These are phyloP conservation scores for Nematostella vectensis DNA, from an alignment of 92 coral and sea anemone species.

Conservation along the genomic window DNA sequence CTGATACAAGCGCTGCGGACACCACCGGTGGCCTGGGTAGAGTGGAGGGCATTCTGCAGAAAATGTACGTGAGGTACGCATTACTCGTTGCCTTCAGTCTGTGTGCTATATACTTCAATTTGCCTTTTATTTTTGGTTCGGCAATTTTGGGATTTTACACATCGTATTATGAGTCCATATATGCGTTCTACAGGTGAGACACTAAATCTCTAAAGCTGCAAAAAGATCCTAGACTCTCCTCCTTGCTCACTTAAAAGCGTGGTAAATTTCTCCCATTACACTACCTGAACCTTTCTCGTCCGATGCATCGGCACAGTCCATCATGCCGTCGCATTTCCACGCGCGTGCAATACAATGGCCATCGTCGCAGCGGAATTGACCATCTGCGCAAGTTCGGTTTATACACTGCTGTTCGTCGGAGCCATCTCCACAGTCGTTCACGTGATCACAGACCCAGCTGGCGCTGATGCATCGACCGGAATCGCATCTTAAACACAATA, in stretches of 20 bases:
- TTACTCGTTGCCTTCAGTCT: background rate
- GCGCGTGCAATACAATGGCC: slow-evolving; percentile 55
- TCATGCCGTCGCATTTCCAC: slow-evolving; percentile 80
- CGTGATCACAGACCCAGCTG: slow-evolving; percentile 40
- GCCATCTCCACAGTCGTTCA: slow-evolving; percentile 40
- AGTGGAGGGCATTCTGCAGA: slow-evolving; percentile 47
- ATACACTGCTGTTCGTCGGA: slow-evolving; percentile 40
- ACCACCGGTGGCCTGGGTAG: slow-evolving; percentile 30
- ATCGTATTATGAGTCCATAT: too few species aligned
- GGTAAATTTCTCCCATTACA: too few species aligned
- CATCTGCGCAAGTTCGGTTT: slow-evolving; percentile 19
- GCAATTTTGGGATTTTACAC: too few species aligned
- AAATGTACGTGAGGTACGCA: background rate
- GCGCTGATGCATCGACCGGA: slow-evolving; percentile 51
- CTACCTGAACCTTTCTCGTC: slow-evolving; percentile 91
- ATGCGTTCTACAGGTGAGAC: too few species aligned
- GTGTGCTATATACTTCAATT: background rate
- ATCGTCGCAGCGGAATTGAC: slow-evolving; percentile 38
- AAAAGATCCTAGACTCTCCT: too few species aligned
- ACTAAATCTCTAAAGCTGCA: too few species aligned
- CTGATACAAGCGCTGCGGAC: slow-evolving; percentile 39
- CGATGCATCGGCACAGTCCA: slow-evolving; percentile 79
- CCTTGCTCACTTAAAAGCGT: too few species aligned
- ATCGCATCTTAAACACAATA: slow-evolving; percentile 25
- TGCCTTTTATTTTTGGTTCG: too few species aligned